Conservation (phyloP, 35 echinoderm and acorn worm genomes). For the Lytechinus variegatus region DNA sequence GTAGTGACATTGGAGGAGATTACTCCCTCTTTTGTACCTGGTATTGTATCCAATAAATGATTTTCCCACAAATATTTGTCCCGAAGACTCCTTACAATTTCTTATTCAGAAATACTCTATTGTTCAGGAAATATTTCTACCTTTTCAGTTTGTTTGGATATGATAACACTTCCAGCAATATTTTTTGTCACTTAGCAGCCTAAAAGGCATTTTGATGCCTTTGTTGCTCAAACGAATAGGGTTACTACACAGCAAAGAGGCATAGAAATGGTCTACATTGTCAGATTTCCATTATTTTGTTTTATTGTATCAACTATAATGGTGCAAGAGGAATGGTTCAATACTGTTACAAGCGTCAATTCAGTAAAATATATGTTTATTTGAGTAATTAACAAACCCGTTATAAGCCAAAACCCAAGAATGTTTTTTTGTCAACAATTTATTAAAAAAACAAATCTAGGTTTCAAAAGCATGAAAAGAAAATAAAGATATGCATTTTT, state of each 20-base stretch:
- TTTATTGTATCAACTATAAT: neutral
- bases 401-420: too few species aligned
- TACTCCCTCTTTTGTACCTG: neutral
- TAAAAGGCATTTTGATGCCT: neutral
- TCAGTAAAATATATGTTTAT: too few species aligned
- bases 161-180: neutral
- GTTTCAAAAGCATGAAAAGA: too few species aligned
- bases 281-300: neutral
- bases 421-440: too few species aligned
- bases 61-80: conserved; percentile 9
- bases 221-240: neutral
- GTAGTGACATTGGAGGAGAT: neutral
- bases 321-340: neutral
- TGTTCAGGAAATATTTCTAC: neutral
- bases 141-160: neutral
- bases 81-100: neutral
- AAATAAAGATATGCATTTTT: too few species aligned
- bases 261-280: neutral
- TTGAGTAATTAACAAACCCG: too few species aligned
- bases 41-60: neutral
- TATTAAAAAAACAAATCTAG: too few species aligned
- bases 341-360: too few species aligned
- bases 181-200: neutral
- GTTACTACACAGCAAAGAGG: neutral
- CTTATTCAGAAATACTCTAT: neutral